Percentiles rank a stretch among this genome's conserved stretches.
These are phyloP conservation scores for Helicolenus hilgendorfi DNA, from an alignment of 2,797 vertebrate genomes.

Conservation along the genomic window DNA sequence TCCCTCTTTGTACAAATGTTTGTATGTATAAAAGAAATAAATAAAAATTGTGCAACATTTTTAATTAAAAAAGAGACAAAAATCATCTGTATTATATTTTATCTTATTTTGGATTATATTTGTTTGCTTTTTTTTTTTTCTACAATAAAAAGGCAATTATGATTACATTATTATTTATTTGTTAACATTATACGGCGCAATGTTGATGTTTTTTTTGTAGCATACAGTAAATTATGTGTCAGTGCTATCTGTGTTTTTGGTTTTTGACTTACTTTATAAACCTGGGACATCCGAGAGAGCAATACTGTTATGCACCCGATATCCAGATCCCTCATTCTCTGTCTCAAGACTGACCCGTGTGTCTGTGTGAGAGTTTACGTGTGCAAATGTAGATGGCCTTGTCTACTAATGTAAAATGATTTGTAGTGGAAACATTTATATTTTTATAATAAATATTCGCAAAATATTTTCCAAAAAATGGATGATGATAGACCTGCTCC, in stretches of 20 bases:
- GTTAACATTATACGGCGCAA: constrained; percentile 88
- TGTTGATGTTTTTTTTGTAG: constrained; percentile 81
- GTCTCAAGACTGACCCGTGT: constrained; percentile 86
- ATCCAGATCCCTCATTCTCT: constrained; percentile 82
- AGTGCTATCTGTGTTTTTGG: constrained; percentile 90
- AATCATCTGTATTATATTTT: constrained; percentile 90
- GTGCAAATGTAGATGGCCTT: constrained; percentile 97
- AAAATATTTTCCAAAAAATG: constrained; percentile 99
- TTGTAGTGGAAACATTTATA: constrained; percentile 99
- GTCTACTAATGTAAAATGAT: constrained; percentile 99
- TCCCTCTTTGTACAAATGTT: constrained; percentile 95
- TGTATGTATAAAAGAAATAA: constrained; percentile 91
- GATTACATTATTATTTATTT: constrained; percentile 97
- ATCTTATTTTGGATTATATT: constrained; percentile 89
- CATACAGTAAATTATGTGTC: constrained; percentile 94
- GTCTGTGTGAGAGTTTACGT: constrained; percentile 88
- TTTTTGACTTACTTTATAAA: constrained; percentile 93
- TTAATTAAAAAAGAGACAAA: constrained; percentile 88
- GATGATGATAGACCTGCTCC: constrained; percentile 91
- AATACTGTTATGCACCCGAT: constrained; percentile 89
- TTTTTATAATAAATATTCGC: constrained; percentile 99
- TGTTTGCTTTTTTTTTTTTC: constrained; percentile 92
- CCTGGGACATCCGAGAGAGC: constrained; percentile 92
- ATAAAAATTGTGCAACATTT: constrained; percentile 89
- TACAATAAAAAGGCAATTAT: constrained; percentile 92